Evolutionary conservation across 2,797 vertebrate species (phyloP).

Genomic region (Neosilurus mollespiculum): DNA sequence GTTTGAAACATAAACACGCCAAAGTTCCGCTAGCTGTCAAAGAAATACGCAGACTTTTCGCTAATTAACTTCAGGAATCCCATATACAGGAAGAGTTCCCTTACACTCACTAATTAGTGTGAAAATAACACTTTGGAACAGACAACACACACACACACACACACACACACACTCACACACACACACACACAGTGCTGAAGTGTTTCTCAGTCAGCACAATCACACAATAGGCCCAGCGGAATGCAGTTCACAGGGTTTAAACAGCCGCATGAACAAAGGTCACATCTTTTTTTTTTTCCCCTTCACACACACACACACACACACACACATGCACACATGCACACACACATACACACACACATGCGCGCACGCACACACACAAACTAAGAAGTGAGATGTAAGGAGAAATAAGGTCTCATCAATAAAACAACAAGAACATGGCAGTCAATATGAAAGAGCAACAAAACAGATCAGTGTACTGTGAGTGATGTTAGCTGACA

Average conservation of each 20-base stretch:
- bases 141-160: constrained; percentile 22
- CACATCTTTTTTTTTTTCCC: not conserved
- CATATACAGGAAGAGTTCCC: constrained; percentile 30
- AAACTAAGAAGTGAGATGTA: not conserved
- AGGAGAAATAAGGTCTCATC: constrained; percentile 8
- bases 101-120: constrained; percentile 50
- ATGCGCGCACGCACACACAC: too few relatives aligned
- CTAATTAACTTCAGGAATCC: constrained; percentile 43
- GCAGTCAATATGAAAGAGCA: not conserved
- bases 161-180: constrained; percentile 5
- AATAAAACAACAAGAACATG: constrained; percentile 4
- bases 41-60: not conserved
- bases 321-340: not conserved
- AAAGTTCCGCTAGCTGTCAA: not conserved
- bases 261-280: not conserved
- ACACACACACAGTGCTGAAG: not conserved
- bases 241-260: not conserved
- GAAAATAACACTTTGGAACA: constrained; percentile 40
- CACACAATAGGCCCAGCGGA: not conserved
- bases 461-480: constrained; percentile 7
- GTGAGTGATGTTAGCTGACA: constrained; percentile 5
- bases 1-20: not conserved
- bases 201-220: constrained; percentile 9
- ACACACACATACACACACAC: not conserved
- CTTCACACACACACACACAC: not conserved